Evolutionary conservation across 1,140 invertebrate species (phyloP).

Genomic region (Ceratina calcarata): DNA sequence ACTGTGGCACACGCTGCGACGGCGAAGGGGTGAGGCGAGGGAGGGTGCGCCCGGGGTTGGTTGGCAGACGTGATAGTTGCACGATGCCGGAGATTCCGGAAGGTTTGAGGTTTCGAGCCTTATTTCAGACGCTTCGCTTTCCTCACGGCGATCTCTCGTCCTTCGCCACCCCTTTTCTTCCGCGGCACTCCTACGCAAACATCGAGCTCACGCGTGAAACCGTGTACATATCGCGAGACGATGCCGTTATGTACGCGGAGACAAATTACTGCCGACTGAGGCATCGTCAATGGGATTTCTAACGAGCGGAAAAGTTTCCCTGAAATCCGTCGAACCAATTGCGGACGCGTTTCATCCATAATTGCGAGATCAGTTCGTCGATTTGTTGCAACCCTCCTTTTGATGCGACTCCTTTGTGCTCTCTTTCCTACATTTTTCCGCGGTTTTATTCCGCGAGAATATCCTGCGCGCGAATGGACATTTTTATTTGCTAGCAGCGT

Average conservation of each 20-base stretch:
- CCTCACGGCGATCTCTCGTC: conserved; percentile 52
- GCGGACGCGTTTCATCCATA: not conserved
- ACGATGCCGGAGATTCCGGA: conserved; percentile 54
- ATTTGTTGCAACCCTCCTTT: not conserved
- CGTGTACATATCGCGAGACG: not conserved
- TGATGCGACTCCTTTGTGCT: not conserved
- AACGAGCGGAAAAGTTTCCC: conserved; percentile 21
- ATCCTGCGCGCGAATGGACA: not conserved
- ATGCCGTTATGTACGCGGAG: not conserved
- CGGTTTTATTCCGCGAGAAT: not conserved
- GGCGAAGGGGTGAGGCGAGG: conserved; percentile 9
- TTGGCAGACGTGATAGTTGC: conserved; percentile 59
- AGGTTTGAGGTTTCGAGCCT: conserved; percentile 57
- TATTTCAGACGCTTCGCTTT: conserved; percentile 61
- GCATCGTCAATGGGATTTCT: conserved; percentile 27
- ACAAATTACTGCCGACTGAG: conserved; percentile 30
- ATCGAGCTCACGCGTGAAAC: conserved; percentile 13
- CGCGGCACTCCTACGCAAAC: conserved; percentile 25
- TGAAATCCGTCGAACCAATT: conserved; percentile 22
- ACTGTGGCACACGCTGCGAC: conserved; percentile 20
- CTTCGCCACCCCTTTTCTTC: conserved; percentile 32
- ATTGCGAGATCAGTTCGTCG: conserved; percentile 7
- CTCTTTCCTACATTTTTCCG: not conserved
- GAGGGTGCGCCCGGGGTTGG: conserved; percentile 7
- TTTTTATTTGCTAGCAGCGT: not conserved